Percentiles rank a stretch among this genome's conserved stretches.
Conservation (phyloP, 2,113 vertebrate genomes). For the Megaleporinus macrocephalus region DNA sequence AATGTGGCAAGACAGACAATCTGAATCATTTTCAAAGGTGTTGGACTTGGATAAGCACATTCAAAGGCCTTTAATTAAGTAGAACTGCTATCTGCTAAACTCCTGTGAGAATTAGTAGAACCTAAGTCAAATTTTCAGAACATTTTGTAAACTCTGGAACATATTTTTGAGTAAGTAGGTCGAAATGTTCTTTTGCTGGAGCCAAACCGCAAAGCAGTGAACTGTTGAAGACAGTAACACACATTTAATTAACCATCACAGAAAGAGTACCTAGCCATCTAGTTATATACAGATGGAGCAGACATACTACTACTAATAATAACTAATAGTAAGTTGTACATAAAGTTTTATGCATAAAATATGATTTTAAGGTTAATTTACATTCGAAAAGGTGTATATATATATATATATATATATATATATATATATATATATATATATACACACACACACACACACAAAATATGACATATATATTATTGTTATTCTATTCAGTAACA, state of each 20-base stretch:
- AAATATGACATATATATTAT: no score
- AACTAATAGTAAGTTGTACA: no score
- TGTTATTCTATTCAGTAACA: no score
- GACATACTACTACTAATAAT: no score
- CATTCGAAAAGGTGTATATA: no score
- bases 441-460: no score
- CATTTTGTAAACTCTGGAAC: not conserved
- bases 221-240: not conserved
- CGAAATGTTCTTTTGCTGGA: conserved; percentile 15
- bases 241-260: not conserved
- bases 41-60: not conserved
- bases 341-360: no score
- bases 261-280: not conserved
- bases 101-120: not conserved
- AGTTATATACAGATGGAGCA: no score
- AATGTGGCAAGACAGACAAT: not conserved
- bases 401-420: no score
- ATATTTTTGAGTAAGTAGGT: conserved; percentile 29
- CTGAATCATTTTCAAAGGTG: not conserved
- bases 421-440: no score
- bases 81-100: not conserved
- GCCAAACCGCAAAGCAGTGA: not conserved
- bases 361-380: no score
- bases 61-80: not conserved
- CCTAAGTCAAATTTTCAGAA: not conserved